Percentiles rank a stretch among this genome's conserved stretches.
Evolutionary conservation across 2,888 invertebrate species (phyloP).

Genomic region (Xestoiulus laeticollis): DNA sequence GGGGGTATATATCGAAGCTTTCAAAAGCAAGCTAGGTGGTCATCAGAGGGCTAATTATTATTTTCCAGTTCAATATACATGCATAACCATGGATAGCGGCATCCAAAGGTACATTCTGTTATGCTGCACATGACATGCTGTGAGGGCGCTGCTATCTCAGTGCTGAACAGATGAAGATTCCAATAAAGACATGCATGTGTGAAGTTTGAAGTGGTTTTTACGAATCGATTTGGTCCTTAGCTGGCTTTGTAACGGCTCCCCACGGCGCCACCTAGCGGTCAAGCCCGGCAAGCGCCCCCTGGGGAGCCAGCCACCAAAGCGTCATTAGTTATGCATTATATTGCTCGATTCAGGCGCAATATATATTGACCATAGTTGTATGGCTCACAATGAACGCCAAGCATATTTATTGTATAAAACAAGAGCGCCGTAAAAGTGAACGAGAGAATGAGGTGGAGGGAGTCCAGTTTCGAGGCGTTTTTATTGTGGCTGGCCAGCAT

Average conservation of each 20-base stretch:
- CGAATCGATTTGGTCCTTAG: neutral
- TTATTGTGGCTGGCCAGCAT: conserved; percentile 42
- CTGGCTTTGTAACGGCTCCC: neutral
- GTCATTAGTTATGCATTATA: conserved; percentile 35
- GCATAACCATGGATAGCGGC: too few relatives aligned
- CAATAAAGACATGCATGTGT: neutral
- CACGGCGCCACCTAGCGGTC: conserved; percentile 10
- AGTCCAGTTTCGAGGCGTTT: neutral
- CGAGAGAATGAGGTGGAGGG: neutral
- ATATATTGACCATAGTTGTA: conserved; percentile 28
- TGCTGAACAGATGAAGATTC: neutral
- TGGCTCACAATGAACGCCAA: conserved; percentile 20
- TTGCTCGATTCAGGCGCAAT: conserved; percentile 14
- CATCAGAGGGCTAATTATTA: too few relatives aligned
- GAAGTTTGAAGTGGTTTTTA: neutral
- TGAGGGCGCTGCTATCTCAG: neutral
- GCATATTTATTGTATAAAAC: conserved; percentile 41
- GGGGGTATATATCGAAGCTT: too few relatives aligned
- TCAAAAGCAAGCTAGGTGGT: too few relatives aligned
- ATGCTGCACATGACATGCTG: too few relatives aligned
- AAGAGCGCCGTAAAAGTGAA: conserved; percentile 5
- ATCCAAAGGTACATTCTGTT: too few relatives aligned
- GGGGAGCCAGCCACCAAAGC: conserved; percentile 12
- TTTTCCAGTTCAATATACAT: too few relatives aligned
- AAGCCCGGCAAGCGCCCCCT: conserved; percentile 1